Percentiles rank a stretch among this genome's conserved stretches.
Conservation (phyloP, 2,113 vertebrate species). For the Pelecanoides urinatrix region DNA sequence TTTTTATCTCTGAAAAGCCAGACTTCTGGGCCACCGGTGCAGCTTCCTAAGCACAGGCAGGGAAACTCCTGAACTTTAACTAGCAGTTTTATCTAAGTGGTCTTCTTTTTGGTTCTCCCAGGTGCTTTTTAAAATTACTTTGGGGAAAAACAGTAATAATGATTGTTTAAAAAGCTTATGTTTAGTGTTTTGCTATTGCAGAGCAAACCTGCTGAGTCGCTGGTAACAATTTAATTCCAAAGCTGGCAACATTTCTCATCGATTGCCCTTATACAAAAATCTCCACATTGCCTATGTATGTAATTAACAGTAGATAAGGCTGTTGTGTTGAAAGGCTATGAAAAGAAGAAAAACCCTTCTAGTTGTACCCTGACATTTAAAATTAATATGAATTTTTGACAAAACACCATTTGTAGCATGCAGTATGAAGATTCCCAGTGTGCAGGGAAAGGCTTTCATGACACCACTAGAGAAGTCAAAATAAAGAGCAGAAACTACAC, state of each 20-base stretch:
- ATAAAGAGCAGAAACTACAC: slow-evolving; percentile 3
- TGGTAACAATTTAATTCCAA: neutral
- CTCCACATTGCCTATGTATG: neutral
- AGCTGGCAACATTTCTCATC: neutral
- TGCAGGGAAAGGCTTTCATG: neutral
- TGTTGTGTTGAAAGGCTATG: neutral
- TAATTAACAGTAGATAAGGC: neutral
- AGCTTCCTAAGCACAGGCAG: neutral
- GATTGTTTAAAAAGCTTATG: neutral
- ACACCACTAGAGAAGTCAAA: neutral
- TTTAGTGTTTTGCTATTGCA: neutral
- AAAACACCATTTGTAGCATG: neutral
- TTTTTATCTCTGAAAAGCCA: neutral
- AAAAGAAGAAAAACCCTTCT: neutral
- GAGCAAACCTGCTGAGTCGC: slow-evolving; percentile 14
- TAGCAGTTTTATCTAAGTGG: neutral
- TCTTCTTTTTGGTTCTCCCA: neutral
- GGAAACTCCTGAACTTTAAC: neutral
- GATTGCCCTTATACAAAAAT: neutral
- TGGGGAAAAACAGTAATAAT: neutral
- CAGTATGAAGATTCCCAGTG: neutral
- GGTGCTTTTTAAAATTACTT: neutral
- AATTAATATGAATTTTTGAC: neutral
- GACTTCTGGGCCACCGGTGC: neutral
- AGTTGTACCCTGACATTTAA: neutral